Evolutionary conservation across 2,113 vertebrate species (phyloP).

Genomic region (Prunella himalayana): DNA sequence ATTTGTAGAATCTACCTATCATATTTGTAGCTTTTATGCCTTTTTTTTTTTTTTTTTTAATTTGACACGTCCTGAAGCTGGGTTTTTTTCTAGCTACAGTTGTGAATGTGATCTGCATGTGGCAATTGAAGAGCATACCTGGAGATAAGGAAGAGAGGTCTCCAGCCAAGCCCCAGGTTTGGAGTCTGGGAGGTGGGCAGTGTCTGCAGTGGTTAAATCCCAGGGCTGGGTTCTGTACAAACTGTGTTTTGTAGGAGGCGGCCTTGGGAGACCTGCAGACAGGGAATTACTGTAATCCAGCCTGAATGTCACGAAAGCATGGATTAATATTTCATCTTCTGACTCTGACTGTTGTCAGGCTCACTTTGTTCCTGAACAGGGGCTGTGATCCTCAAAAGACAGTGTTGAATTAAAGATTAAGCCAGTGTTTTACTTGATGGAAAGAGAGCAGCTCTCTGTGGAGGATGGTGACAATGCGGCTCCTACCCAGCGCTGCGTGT

Average conservation of each 20-base stretch:
- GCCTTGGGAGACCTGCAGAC: constrained; percentile 17
- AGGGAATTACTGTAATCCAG: constrained; percentile 41
- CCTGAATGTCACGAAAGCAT: not conserved
- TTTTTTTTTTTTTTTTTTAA: not conserved
- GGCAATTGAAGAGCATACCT: not conserved
- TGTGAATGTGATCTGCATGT: not conserved
- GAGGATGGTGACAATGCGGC: rapidly evolving
- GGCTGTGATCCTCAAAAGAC: constrained; percentile 39
- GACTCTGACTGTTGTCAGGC: not conserved
- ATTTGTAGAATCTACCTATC: not conserved
- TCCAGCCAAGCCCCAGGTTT: not conserved
- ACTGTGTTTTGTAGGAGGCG: not conserved
- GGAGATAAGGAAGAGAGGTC: not conserved
- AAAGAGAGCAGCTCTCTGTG: not conserved
- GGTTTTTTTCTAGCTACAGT: not conserved
- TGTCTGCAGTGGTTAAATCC: not conserved
- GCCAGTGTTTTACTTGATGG: not conserved
- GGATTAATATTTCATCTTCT: constrained; percentile 57
- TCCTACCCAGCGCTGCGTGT: not conserved
- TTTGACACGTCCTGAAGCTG: not conserved
- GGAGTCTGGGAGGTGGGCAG: not conserved
- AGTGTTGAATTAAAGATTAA: constrained; percentile 49
- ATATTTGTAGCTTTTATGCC: not conserved
- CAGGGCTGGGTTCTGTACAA: not conserved
- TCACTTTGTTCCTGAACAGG: constrained; percentile 19